Base-by-base conservation (phyloP, 2,888 invertebrate species). In the Tachystola acroxantha region DNA sequence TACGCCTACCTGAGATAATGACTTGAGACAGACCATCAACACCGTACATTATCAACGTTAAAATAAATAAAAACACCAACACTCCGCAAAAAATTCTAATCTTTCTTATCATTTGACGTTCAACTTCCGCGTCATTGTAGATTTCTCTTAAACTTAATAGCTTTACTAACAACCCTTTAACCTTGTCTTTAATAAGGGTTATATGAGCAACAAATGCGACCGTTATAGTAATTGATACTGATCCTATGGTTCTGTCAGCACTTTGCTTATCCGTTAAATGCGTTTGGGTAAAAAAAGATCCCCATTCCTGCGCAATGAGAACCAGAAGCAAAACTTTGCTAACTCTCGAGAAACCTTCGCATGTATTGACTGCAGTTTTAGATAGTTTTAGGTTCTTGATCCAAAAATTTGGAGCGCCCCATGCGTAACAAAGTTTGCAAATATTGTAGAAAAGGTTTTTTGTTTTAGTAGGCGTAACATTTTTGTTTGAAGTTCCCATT, bases 81-180 rank as follows among this genome's bases (percentile, higher is more conserved):
- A 3, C 24, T n/a, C 9, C 9, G 9, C 7, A 39, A 24, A 60
- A 69, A 2, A 48, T 19, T 22, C 45, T 43, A 0, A 55, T 43
- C 28, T 50, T 64, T 14, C 36, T 53, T 3, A 77, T 60, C 69
- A 75, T 71, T 5, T 51, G 39, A 29, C 35, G 42, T 28, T 79
- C 75, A 5, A 73, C 52, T 3, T 47, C 40, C 0, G 38, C 33
- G 36, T 77, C 68, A 30, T 70, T 75, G 38, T 64, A 48, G 0
- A 50, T 36, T 2, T 36, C 35, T 36, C 72, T 75, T 5, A 51
- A 30, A 0, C 7, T 10, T 11, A 27, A 10, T n/a, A n/a, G n/a
- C n/a, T n/a, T n/a, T n/a, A n/a, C n/a, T n/a, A 27, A 27, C 2
- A 10, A 27, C 11, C 27, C 12, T 10, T 7, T 16, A 16, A 27